phyloP scores from a whole-genome alignment of 2,888 invertebrate species.

The Pharmacophagus antenor region DNA sequence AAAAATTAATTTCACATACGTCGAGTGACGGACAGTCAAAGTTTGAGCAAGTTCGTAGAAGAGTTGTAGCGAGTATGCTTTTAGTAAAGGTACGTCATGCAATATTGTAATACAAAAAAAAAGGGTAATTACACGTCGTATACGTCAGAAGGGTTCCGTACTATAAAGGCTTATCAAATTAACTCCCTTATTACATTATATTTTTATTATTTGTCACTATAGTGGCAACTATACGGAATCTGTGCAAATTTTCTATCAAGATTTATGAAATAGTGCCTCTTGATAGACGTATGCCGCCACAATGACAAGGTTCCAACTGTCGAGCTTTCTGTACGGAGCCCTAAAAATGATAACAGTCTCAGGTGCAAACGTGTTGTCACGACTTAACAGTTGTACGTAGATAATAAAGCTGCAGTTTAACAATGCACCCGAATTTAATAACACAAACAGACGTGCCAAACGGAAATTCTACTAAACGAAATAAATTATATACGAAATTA shows the following conservation, averaged over 20 bases:
- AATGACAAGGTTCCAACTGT: too few species aligned
- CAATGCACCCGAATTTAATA: slow-evolving; percentile 66
- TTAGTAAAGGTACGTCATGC: slow-evolving; percentile 29
- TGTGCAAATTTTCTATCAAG: too few species aligned
- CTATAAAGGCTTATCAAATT: too few species aligned
- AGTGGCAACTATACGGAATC: too few species aligned
- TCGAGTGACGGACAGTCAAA: slow-evolving; percentile 53
- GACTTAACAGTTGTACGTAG: slow-evolving; percentile 38
- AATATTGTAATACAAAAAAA: slow-evolving; percentile 22
- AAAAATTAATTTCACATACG: slow-evolving; percentile 60
- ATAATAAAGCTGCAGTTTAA: slow-evolving; percentile 39
- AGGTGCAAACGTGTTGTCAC: slow-evolving; percentile 23
- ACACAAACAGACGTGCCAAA: slow-evolving; percentile 63
- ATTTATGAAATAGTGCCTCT: too few species aligned
- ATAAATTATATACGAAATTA: slow-evolving; percentile 72
- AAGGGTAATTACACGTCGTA: too few species aligned
- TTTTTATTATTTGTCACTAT: too few species aligned
- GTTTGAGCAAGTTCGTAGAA: slow-evolving; percentile 39
- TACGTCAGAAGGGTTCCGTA: too few species aligned
- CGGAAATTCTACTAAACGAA: slow-evolving; percentile 65
- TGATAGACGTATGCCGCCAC: too few species aligned
- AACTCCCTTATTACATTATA: too few species aligned
- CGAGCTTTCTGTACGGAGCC: too few species aligned
- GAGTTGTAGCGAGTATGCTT: slow-evolving; percentile 36
- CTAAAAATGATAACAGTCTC: too few species aligned